These are phyloP conservation scores for Channa maculata DNA, from an alignment of 2,113 vertebrate species.

Conservation along the genomic window DNA sequence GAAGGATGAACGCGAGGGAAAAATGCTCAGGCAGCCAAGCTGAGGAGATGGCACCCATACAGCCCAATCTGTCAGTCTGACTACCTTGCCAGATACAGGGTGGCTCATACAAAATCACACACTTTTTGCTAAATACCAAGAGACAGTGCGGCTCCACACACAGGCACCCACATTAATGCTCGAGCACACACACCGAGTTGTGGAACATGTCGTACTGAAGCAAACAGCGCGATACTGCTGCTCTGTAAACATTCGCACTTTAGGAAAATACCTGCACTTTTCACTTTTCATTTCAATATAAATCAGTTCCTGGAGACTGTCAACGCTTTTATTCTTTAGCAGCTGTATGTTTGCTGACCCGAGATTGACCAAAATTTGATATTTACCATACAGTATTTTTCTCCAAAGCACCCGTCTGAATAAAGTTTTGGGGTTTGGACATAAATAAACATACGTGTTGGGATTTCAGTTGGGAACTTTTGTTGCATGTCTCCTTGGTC, in stretches of 20 bases:
- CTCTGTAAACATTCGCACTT: not conserved
- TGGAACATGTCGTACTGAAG: conserved; percentile 61
- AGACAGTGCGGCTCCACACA: conserved; percentile 51
- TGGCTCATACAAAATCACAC: conserved; percentile 72
- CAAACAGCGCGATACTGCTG: conserved; percentile 15
- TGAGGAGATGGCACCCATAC: conserved; percentile 77
- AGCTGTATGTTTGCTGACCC: not conserved
- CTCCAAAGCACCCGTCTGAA: too few relatives aligned
- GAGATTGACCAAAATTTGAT: not conserved
- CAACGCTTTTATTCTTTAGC: not conserved
- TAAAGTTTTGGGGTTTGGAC: too few relatives aligned
- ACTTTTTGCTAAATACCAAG: conserved; percentile 70
- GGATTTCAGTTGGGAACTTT: conserved; percentile 24
- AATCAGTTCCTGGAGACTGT: not conserved
- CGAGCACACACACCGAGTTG: conserved; percentile 42
- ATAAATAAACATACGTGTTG: not conserved
- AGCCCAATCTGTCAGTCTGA: conserved; percentile 82
- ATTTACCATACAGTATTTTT: too few relatives aligned
- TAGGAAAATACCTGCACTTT: conserved; percentile 8
- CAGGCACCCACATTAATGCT: conserved; percentile 37
- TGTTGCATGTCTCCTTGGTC: conserved; percentile 12
- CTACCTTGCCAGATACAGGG: conserved; percentile 77
- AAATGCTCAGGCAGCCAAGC: conserved; percentile 64
- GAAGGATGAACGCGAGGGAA: conserved; percentile 46
- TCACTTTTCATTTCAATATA: not conserved